Evolutionary conservation across 2,888 invertebrate species (phyloP), one percentile per base, ranked within the genome.

Genomic region (Trypoxylon attenuatum): DNA sequence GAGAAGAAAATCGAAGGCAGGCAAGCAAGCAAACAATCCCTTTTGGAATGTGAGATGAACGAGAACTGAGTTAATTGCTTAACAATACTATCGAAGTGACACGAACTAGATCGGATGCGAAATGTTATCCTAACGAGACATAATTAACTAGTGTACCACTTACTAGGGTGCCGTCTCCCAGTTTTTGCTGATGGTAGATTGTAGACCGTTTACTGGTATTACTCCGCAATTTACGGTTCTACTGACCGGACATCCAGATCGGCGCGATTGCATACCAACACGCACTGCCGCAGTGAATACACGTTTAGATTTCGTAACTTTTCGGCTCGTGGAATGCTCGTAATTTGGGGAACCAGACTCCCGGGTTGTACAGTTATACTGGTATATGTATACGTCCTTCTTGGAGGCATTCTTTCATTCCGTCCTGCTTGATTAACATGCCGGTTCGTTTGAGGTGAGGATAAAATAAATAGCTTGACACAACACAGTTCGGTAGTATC

Each of bases 231-330:
- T 57, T 50, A 64, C 39, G 41, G 41, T 45, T 54, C 27, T 41
- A 43, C 38, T 8, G 29, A 53, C 45, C 13, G 39, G 45, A 15
- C 53, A 16, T 18, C 33, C 6, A n/a, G 6, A 43, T n/a, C 16
- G 29, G 18, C 42, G 27, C 10, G 43, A 15, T 33, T 22, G n/a
- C 33, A 18, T 23, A 29, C 13, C 42, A 16, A 13, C 45, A 25
- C 41, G 13, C 10, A 23, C 29, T 43, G 13, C 16, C 38, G 23
- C 18, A 22, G 15, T 33, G 45, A 27, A 25, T 41, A 63, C 13
- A 38, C 64, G 39, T 29, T 65, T 46, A 27, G 3, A 46, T 69
- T 59, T 69, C 56, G 69, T 59, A 63, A 69, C 41, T 33, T 38
- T 59, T 51, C 50, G 38, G 56, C 53, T 59, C 54, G 50, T 43